These are phyloP conservation scores for Pterobdella sp. DNA, from an alignment of 2,888 invertebrate species.

Conservation along the genomic window DNA sequence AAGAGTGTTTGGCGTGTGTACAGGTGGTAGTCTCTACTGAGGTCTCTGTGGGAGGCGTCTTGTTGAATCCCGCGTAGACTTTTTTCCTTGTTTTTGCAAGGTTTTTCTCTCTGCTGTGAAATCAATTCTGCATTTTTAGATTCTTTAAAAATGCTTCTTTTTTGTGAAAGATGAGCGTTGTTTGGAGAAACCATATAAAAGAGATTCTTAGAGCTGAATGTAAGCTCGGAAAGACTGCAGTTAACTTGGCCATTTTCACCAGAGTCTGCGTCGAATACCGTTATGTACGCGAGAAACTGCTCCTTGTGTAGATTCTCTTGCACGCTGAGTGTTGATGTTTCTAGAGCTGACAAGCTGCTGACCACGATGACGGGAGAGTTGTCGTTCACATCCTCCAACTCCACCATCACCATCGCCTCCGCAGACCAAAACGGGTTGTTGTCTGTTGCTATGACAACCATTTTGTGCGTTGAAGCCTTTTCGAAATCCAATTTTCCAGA, in stretches of 20 bases:
- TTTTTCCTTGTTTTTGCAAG: no score
- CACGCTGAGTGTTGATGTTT: slow-evolving; percentile 20
- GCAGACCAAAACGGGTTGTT: slow-evolving; percentile 26
- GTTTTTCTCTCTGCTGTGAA: no score
- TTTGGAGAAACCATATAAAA: background rate
- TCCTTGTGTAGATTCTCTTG: slow-evolving; percentile 18
- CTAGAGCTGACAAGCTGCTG: slow-evolving; percentile 26
- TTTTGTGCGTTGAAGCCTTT: slow-evolving; percentile 11
- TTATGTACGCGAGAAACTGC: slow-evolving; percentile 30
- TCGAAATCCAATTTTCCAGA: slow-evolving; percentile 32
- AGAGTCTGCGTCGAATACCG: slow-evolving; percentile 27
- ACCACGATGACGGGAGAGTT: slow-evolving; percentile 29
- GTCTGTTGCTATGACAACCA: slow-evolving; percentile 29
- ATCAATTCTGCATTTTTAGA: no score
- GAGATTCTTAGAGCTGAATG: background rate
- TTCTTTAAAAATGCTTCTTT: background rate
- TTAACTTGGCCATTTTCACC: slow-evolving; percentile 28
- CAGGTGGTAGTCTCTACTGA: no score
- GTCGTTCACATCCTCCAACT: slow-evolving; percentile 31
- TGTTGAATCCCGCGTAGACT: no score
- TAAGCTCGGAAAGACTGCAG: slow-evolving; percentile 19
- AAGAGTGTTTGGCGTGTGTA: no score
- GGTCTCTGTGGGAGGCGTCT: no score
- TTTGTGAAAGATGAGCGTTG: background rate
- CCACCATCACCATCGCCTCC: slow-evolving; percentile 30